Evolutionary conservation across 2,113 vertebrate species (phyloP).

Genomic region (Rhegmatorhina hoffmannsi): DNA sequence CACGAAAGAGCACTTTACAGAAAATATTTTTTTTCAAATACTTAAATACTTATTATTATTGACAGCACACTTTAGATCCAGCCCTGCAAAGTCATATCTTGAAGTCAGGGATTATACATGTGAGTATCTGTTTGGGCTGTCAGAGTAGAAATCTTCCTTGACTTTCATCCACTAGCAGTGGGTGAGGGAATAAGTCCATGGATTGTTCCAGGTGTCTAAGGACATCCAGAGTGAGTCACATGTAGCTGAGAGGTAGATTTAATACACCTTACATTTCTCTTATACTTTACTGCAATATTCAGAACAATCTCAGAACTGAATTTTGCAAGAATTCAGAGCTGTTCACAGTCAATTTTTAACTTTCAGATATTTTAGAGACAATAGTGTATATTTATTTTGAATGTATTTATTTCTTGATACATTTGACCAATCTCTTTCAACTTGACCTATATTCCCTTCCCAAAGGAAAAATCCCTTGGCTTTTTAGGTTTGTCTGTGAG

Average conservation of each 20-base stretch:
- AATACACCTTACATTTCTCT: background rate
- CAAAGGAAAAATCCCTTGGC: background rate
- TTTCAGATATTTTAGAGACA: background rate
- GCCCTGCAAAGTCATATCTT: background rate
- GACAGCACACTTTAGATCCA: background rate
- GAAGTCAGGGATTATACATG: background rate
- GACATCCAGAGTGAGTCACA: background rate
- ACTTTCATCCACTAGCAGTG: background rate
- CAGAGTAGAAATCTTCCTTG: background rate
- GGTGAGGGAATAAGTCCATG: background rate
- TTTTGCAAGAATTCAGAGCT: background rate
- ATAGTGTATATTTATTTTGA: fast-evolving
- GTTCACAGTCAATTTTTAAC: background rate
- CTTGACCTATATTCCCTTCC: background rate
- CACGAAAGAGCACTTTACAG: background rate
- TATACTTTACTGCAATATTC: background rate
- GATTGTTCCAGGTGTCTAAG: background rate
- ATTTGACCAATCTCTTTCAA: background rate
- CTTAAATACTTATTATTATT: background rate
- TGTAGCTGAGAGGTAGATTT: background rate
- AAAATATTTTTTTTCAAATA: background rate
- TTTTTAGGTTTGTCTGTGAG: background rate
- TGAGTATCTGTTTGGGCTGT: background rate
- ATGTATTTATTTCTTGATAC: background rate
- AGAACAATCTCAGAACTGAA: background rate